Evolutionary conservation across 2,888 invertebrate species (phyloP).

Genomic region (Heliconius cydno): DNA sequence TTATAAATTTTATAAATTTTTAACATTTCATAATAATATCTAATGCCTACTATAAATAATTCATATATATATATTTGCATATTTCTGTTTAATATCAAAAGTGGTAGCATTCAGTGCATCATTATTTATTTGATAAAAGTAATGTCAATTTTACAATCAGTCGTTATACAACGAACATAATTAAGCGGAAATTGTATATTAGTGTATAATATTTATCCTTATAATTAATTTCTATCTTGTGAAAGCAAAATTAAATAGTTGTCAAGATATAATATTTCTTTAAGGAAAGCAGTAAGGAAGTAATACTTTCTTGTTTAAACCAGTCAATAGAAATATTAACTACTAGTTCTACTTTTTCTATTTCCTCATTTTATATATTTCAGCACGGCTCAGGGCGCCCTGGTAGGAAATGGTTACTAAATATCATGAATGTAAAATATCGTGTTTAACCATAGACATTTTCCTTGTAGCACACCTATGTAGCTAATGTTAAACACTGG

Average conservation of each 20-base stretch:
- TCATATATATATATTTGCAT: conserved; percentile 2
- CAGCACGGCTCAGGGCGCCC: neutral
- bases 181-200: neutral
- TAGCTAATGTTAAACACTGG: neutral
- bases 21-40: neutral
- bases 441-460: neutral
- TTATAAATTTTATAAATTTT: too few species aligned
- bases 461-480: neutral
- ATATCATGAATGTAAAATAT: too few species aligned
- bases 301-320: neutral
- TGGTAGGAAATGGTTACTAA: conserved; percentile 8
- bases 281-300: neutral
- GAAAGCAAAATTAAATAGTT: neutral
- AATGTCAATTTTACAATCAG: neutral
- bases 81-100: neutral
- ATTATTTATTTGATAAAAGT: neutral
- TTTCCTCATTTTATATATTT: conserved; percentile 8
- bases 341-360: neutral
- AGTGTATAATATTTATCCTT: conserved; percentile 7
- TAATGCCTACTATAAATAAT: neutral
- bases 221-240: neutral
- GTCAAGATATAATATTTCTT: neutral
- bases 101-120: neutral
- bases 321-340: neutral
- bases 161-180: neutral